Percentiles rank a stretch among this genome's conserved stretches.
Evolutionary conservation across 2,797 vertebrate genomes (phyloP).

Genomic region (Falco columbarius): DNA sequence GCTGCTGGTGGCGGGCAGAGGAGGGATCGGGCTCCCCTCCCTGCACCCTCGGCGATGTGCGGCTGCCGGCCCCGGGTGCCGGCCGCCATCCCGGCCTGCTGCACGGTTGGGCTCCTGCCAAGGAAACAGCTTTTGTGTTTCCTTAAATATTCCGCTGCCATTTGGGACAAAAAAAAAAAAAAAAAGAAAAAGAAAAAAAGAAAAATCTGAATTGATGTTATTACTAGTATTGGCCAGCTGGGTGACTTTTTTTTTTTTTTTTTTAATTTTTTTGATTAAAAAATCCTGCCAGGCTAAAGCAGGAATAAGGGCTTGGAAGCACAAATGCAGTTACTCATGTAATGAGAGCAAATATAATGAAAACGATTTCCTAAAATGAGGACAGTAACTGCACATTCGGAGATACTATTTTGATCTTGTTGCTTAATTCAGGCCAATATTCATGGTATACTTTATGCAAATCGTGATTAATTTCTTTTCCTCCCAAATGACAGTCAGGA

Average conservation of each 20-base stretch:
- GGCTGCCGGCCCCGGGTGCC: neutral
- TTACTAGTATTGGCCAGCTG: conserved; percentile 6
- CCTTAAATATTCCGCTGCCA: neutral
- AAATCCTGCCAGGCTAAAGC: neutral
- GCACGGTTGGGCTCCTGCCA: neutral
- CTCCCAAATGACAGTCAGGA: neutral
- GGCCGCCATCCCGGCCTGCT: accelerated
- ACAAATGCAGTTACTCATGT: neutral
- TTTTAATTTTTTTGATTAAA: neutral
- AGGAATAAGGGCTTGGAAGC: neutral
- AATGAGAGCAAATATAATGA: neutral
- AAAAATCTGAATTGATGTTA: neutral
- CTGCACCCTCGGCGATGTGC: neutral
- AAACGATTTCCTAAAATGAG: neutral
- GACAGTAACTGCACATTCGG: neutral
- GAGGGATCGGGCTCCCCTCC: neutral
- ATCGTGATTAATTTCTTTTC: neutral
- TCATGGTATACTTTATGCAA: neutral
- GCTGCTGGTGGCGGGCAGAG: accelerated
- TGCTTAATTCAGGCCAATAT: neutral
- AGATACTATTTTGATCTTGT: neutral
- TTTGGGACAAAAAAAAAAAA: neutral
- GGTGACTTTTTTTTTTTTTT: neutral
- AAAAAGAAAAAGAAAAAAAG: neutral
- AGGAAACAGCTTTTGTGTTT: conserved; percentile 31